These are phyloP conservation scores for Aviceda subcristata DNA, from an alignment of 2,113 vertebrate genomes.

Conservation along the genomic window DNA sequence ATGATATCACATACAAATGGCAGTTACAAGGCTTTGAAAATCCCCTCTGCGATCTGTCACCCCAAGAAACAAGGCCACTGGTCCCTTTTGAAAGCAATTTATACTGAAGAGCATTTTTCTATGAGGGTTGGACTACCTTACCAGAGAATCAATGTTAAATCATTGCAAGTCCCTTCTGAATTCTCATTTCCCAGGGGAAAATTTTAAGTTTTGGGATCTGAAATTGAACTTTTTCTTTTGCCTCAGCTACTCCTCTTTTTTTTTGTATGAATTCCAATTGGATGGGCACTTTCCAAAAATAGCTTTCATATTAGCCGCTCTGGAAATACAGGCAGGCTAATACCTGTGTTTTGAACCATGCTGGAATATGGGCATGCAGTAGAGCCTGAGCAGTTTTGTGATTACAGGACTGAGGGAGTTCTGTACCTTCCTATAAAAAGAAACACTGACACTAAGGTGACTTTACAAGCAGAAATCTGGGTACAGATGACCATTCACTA, in stretches of 20 bases:
- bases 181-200: not conserved
- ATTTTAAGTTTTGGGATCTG: not conserved
- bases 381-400: not conserved
- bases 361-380: not conserved
- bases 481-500: not conserved
- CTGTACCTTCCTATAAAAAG: not conserved
- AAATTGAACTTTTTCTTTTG: not conserved
- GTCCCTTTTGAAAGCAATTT: not conserved
- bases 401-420: not conserved
- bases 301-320: not conserved
- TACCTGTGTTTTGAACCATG: not conserved
- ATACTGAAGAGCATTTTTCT: not conserved
- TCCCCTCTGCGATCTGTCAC: not conserved
- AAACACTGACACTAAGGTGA: not conserved
- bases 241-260: not conserved
- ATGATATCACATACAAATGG: not conserved
- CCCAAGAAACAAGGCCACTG: not conserved
- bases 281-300: not conserved
- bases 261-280: not conserved
- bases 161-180: not conserved
- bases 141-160: not conserved
- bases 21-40: not conserved
- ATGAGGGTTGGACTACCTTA: not conserved
- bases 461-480: not conserved
- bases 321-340: not conserved